These are phyloP conservation scores for Falco punctatus DNA, from an alignment of 2,113 vertebrate genomes.

Conservation along the genomic window DNA sequence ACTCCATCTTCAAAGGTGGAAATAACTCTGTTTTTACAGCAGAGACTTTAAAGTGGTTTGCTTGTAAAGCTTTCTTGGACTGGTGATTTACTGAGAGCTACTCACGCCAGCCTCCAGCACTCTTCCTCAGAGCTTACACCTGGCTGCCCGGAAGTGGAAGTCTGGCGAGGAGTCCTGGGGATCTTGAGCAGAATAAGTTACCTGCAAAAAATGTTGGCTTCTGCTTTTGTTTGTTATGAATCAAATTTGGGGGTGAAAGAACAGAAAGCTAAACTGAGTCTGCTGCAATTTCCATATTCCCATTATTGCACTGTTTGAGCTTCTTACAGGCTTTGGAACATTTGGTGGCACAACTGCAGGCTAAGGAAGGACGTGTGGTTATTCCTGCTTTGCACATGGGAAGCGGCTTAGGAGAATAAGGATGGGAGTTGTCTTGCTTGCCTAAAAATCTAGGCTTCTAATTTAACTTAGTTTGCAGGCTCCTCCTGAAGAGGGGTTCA, in stretches of 20 bases:
- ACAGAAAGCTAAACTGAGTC: neutral
- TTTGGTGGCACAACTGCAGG: neutral
- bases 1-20: neutral
- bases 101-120: neutral
- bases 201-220: neutral
- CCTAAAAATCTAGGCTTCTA: neutral
- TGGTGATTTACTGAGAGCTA: neutral
- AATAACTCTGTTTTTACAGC: neutral
- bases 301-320: neutral
- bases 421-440: neutral
- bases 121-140: neutral
- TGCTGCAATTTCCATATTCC: constrained; percentile 5
- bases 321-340: neutral
- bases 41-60: rapidly evolving
- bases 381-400: neutral
- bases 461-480: no score
- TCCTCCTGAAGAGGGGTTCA: neutral
- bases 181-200: neutral
- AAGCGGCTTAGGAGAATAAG: neutral
- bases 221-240: neutral
- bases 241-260: neutral
- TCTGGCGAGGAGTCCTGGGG: neutral
- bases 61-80: neutral
- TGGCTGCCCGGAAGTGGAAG: neutral
- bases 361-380: constrained; percentile 1